Evolutionary conservation across 2,797 vertebrate species (phyloP), one percentile per base, ranked within the genome.

Genomic region (Crypturellus tataupa): DNA sequence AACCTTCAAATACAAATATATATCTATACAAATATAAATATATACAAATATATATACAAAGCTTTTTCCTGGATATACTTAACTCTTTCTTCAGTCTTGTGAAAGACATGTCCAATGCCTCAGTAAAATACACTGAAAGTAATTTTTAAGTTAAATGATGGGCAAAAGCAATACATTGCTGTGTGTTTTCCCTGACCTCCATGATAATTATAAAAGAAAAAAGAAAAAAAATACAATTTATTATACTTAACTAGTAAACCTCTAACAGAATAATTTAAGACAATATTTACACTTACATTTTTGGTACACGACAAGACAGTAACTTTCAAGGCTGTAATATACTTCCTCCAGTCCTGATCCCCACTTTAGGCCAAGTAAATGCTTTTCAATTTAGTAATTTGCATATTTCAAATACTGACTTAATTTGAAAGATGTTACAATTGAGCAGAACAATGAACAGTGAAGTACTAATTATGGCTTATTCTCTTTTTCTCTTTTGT

Each of bases 391-490:
- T 87, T 60, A 42, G 33, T 46, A 90, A 90, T 96, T 94, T 97
- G 60, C 76, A 75, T 95, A 95, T 94, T 97, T 94, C 76, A 94
- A 92, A 87, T 78, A 84, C 68, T 78, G 37, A 56, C 60, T 93
- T 90, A 92, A 90, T 93, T 93, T 76, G 80, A 95, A 96, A 89
- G 81, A 94, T 65, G 56, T 76, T 87, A 85, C 68, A 87, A 90
- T 65, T 72, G 70, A 94, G 39, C 19, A 95, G 79, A 95, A 97
- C 76, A 96, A 96, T 93, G 76, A 95, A 97, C 76, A 96, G 96
- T 93, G 79, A 92, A 70, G 39, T 87, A n/a, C 60, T 90, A 95
- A 96, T 96, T 95, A 93, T 64, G 55, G 8, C 2, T 86, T 88
- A 67, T 95, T 95, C 23, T 84, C 29, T 65, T 91, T 71, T 70